Evolutionary conservation across 92 coral and sea anemone species (phyloP).

Genomic region (Micromussa lordhowensis): DNA sequence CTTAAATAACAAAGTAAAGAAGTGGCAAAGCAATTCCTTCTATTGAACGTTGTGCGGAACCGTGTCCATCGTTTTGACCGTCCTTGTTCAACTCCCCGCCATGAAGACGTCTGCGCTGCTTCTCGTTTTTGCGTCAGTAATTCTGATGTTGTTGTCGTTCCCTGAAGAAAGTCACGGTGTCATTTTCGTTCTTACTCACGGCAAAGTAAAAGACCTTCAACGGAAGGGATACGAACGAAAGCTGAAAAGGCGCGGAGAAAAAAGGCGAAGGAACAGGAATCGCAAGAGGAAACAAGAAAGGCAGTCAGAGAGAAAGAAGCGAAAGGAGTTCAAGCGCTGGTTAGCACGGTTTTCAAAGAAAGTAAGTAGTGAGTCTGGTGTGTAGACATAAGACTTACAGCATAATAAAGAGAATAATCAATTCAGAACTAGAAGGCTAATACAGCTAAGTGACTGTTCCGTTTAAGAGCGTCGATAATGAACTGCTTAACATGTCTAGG

Average conservation of each 20-base stretch:
- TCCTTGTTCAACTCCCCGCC: not conserved
- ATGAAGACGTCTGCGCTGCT: slow-evolving; percentile 66
- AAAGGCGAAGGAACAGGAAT: slow-evolving; percentile 8
- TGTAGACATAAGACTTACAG: slow-evolving; percentile 22
- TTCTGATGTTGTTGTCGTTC: slow-evolving; percentile 62
- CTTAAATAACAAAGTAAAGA: slow-evolving; percentile 29
- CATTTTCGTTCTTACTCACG: slow-evolving; percentile 74
- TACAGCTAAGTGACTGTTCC: slow-evolving; percentile 41
- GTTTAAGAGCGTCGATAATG: slow-evolving; percentile 24
- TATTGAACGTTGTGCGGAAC: slow-evolving; percentile 10
- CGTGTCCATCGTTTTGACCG: not conserved
- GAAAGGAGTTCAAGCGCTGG: slow-evolving; percentile 55
- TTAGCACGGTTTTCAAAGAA: slow-evolving; percentile 40
- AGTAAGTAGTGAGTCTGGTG: slow-evolving; percentile 19
- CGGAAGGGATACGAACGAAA: slow-evolving; percentile 9
- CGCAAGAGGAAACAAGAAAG: slow-evolving; percentile 32
- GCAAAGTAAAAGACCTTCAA: slow-evolving; percentile 28
- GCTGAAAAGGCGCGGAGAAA: slow-evolving; percentile 20
- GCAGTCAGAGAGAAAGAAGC: slow-evolving; percentile 12
- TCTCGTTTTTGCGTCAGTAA: slow-evolving; percentile 31
- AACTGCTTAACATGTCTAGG: slow-evolving; percentile 1
- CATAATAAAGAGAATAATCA: slow-evolving; percentile 34
- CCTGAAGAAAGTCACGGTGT: slow-evolving; percentile 79
- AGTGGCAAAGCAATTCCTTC: slow-evolving; percentile 16
- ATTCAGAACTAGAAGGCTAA: slow-evolving; percentile 17